Evolutionary conservation across 2,113 vertebrate genomes (phyloP), one percentile per base, ranked within the genome.

Genomic region (Poecilia latipinna): DNA sequence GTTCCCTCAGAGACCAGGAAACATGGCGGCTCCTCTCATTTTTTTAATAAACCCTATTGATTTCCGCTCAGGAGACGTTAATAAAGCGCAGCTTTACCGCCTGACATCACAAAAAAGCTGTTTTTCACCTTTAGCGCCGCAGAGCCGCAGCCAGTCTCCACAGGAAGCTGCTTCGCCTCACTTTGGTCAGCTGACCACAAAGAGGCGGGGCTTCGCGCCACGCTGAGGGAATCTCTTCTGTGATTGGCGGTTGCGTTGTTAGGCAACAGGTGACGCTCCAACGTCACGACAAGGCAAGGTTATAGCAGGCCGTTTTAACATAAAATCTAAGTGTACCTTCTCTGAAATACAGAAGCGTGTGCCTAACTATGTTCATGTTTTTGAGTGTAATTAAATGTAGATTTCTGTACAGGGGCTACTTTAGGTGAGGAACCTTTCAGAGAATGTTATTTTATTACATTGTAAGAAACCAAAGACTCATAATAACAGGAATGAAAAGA

Each of bases 131-230:
- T 3, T 7, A 28, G 4, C 5, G 12, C 12, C 12, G 1, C 7
- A 0, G 19, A 28, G 29, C 22, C 19, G 0, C 32, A 15, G 37
- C 4, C 7, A 11, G 1, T 71, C 65, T 74, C 48, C 63, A 31
- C 19, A 28, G 1, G 12, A 26, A 8, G 29, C 1, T 22, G 29
- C 1, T n/a, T 44, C 0, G 65, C 44, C 61, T 69, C 64, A n/a
- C 31, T 2, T 12, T 28, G 61, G 74, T 75, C 87, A 85, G 74
- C 81, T 80, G 87, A 85, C 70, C 1, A 12, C 13, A n/a, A 39
- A n/a, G 32, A 1, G 22, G 71, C 51, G 48, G 32, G 1, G 73
- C 70, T 61, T 39, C 77, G 35, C 2, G 28, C 26, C 72, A 64
- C 28, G 5, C 60, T 13, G 8, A 65, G 31, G 4, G 12, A 42